These are phyloP conservation scores for Cyclophora albipunctata DNA, from an alignment of 2,888 invertebrate species.

Conservation along the genomic window DNA sequence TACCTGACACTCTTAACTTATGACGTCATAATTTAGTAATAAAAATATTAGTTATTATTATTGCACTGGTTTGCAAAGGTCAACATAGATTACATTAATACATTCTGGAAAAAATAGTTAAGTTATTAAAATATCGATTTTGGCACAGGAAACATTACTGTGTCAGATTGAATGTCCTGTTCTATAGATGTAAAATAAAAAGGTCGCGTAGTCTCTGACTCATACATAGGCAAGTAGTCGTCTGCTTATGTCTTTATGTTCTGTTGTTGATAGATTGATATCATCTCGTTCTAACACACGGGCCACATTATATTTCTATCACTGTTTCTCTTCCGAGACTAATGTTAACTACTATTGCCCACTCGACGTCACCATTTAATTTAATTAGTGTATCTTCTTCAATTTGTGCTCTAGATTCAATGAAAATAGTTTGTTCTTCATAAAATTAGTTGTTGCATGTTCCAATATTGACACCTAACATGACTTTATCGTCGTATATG, in stretches of 20 bases:
- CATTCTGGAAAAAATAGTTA: too few species aligned
- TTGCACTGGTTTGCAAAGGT: neutral
- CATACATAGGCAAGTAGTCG: slow-evolving; percentile 43
- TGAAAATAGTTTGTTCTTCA: neutral
- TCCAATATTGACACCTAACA: too few species aligned
- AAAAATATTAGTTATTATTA: neutral
- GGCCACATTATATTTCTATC: slow-evolving; percentile 36
- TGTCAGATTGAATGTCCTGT: slow-evolving; percentile 27
- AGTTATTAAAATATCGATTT: slow-evolving; percentile 14
- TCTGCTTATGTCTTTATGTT: slow-evolving; percentile 39
- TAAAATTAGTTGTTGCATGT: too few species aligned
- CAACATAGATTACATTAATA: too few species aligned
- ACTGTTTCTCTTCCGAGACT: slow-evolving; percentile 40
- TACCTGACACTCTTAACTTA: slow-evolving; percentile 10
- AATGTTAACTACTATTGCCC: slow-evolving; percentile 39
- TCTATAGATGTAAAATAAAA: slow-evolving; percentile 30
- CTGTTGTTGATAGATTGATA: slow-evolving; percentile 41
- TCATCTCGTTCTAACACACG: slow-evolving; percentile 46
- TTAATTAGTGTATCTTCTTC: slow-evolving; percentile 45
- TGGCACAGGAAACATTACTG: slow-evolving; percentile 24
- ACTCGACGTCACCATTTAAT: slow-evolving; percentile 59
- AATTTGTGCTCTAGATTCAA: slow-evolving; percentile 26
- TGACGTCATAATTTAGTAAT: slow-evolving; percentile 6
- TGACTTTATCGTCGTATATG: too few species aligned
- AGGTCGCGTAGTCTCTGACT: slow-evolving; percentile 41